phyloP scores from a whole-genome alignment of 2,888 invertebrate species.

The Rotaria magnacalcarata region DNA sequence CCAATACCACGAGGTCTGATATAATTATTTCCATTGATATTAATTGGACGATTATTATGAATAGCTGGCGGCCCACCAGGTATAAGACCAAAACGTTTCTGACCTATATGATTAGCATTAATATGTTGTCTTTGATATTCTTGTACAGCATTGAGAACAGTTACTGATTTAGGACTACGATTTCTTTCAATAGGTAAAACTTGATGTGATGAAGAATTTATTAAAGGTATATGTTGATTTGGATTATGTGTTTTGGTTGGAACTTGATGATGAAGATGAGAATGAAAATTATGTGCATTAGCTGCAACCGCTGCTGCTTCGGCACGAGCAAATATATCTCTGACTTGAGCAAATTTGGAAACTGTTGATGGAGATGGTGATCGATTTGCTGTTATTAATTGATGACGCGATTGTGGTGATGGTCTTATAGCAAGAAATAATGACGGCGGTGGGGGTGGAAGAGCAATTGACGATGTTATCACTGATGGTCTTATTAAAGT shows the following conservation, averaged over 20 bases:
- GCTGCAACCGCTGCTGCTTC: constrained; percentile 26
- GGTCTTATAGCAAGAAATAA: not conserved
- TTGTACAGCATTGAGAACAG: constrained; percentile 22
- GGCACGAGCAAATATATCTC: constrained; percentile 8
- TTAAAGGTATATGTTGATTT: not conserved
- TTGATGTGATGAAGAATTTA: not conserved
- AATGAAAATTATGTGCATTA: not conserved
- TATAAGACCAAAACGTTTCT: not conserved
- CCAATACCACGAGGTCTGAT: not conserved
- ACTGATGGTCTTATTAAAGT: not conserved
- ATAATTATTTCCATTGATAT: not conserved
- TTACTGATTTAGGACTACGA: not conserved
- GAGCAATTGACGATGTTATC: not conserved
- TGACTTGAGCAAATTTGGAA: constrained; percentile 32
- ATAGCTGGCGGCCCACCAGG: not conserved
- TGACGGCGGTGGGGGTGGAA: constrained; percentile 28
- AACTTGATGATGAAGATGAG: not conserved
- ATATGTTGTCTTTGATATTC: constrained; percentile 28
- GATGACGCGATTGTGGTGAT: constrained; percentile 7
- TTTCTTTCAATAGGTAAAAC: not conserved
- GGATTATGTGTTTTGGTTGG: not conserved
- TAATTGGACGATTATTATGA: not conserved
- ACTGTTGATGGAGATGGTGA: constrained; percentile 22
- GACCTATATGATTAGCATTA: not conserved
- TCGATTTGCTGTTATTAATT: not conserved